Conservation (phyloP, 2,113 vertebrate species). For the Isurus oxyrinchus region DNA sequence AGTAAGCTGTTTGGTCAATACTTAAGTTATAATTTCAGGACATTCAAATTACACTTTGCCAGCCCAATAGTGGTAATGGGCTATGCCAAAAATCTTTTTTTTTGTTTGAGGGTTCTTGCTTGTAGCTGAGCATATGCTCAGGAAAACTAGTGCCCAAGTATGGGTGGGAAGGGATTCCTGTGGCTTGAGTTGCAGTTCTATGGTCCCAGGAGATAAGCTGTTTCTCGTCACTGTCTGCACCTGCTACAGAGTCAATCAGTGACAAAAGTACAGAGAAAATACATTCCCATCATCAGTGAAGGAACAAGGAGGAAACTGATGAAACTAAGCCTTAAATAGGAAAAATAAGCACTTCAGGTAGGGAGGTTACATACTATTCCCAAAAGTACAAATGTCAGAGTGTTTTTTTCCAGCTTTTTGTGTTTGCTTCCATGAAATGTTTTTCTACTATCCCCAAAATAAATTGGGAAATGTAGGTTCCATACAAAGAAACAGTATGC, state of each 20-base stretch:
- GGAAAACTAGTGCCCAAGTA: neutral
- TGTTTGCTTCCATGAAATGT: neutral
- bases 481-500: neutral
- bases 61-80: neutral
- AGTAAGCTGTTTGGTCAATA: neutral
- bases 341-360: neutral
- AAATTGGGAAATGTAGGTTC: neutral
- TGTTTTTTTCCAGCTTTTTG: neutral
- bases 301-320: neutral
- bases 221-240: neutral
- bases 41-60: neutral
- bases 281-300: neutral
- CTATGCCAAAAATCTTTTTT: neutral
- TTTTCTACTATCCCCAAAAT: neutral
- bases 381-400: neutral
- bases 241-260: neutral
- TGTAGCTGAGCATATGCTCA: neutral
- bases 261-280: neutral
- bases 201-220: neutral
- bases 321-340: neutral
- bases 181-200: neutral
- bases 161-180: neutral
- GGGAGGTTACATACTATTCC: neutral
- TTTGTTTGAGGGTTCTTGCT: neutral
- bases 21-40: neutral